Base-by-base conservation (phyloP, 2,888 invertebrate genomes). In the Ferdinandea cuprea region DNA sequence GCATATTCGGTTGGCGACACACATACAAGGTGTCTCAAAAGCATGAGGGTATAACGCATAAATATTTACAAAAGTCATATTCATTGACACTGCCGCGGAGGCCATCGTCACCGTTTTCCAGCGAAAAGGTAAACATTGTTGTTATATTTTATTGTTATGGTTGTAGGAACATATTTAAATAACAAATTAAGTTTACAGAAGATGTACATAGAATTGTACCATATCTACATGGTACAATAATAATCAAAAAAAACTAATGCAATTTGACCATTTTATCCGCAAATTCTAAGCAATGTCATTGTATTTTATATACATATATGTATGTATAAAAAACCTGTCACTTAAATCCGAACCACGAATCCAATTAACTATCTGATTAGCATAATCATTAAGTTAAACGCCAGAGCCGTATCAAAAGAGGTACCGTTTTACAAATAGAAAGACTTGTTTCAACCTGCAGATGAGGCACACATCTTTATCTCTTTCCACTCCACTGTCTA, bases 11-110 rank as follows among this genome's bases (percentile, higher is more conserved):
- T 69, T 95, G 95, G 95, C 92, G 95, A 86, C 95, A 95, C 89
- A 95, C 95, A 7, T 95, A 95, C 88, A 94, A 95, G 81, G 95
- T 96, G 85, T 95, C 95, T 88, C 95, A 95, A 89, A 92, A 95
- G 86, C 95, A 96, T 88, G 93, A 94, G 87, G 92, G 92, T 85
- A 92, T 93, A 81, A 87, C 89, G 35, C 91, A 91, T 85, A 88
- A 89, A 73, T 89, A 88, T 85, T 85, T 91, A 65, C 91, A 91
- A 85, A 91, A 91, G 87, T 90, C 91, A 78, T 91, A 91, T 86
- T 91, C 91, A 73, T 85, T 91, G 83, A 91, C 91, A 76, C 85
- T 91, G 85, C 90, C 91, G 80, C 88, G 89, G 74, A 88, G 89
- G 59, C 88, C 88, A 13, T 87, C 89, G 28, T 88, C 89, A 37